phyloP scores from a whole-genome alignment of 2,113 vertebrate species.

The Burhinus oedicnemus region DNA sequence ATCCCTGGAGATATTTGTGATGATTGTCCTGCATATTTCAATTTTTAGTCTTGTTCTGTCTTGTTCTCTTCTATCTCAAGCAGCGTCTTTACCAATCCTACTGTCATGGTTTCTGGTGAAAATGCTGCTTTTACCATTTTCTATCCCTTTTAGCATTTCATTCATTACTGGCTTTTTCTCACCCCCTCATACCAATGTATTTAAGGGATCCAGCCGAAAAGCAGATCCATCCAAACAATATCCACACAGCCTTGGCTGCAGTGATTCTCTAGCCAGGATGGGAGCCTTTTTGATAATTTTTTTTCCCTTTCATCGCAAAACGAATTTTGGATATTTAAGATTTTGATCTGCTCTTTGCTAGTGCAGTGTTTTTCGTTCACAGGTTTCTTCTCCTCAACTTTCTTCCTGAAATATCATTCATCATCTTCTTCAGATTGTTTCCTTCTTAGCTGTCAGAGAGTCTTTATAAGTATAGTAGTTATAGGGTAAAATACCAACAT shows the following conservation, averaged over 20 bases:
- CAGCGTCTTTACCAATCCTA: not conserved
- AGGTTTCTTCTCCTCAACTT: not conserved
- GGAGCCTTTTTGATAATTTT: not conserved
- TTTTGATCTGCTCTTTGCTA: not conserved
- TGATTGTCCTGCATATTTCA: not conserved
- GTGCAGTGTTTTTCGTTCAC: not conserved
- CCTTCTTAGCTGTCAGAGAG: not conserved
- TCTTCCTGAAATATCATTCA: not conserved
- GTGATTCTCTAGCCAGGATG: not conserved
- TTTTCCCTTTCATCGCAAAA: not conserved
- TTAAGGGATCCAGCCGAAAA: not conserved
- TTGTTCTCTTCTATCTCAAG: not conserved
- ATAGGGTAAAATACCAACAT: not conserved
- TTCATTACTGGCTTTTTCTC: not conserved
- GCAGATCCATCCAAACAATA: not conserved
- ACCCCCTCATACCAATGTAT: not conserved
- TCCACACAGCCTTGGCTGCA: not conserved
- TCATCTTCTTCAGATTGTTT: not conserved
- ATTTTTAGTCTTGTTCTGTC: not conserved
- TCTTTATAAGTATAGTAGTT: not conserved
- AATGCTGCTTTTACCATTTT: not conserved
- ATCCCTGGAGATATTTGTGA: not conserved
- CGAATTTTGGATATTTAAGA: not conserved
- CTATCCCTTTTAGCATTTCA: not conserved
- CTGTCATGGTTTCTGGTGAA: not conserved